Evolutionary conservation across 2,888 invertebrate species (phyloP).

Genomic region (Nesidiocoris tenuis): DNA sequence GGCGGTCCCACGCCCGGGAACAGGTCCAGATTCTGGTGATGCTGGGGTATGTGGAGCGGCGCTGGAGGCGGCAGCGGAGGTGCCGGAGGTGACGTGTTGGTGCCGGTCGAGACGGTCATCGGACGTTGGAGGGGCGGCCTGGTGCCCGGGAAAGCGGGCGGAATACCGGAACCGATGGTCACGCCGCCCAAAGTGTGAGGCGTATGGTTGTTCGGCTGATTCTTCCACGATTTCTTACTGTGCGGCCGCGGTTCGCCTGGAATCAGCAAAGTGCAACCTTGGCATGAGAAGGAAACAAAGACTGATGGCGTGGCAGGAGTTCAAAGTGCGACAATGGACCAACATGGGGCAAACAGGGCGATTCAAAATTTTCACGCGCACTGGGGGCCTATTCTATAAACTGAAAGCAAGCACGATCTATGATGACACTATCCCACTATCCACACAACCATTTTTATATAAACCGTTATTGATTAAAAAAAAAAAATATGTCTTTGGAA

Average conservation of each 20-base stretch:
- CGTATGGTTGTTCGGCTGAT: conserved; percentile 4
- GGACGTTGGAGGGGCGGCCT: conserved; percentile 32
- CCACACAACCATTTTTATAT: too few species aligned
- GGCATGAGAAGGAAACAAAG: too few species aligned
- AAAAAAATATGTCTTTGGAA: too few species aligned
- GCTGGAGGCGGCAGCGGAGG: conserved; percentile 30
- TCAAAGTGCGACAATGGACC: too few species aligned
- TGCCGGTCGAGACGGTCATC: conserved; percentile 36
- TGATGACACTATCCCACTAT: too few species aligned
- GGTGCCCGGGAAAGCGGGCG: conserved; percentile 29
- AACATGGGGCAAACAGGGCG: too few species aligned
- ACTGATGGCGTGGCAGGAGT: too few species aligned
- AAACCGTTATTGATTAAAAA: too few species aligned
- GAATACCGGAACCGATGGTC: conserved; percentile 28
- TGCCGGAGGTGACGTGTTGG: conserved; percentile 33
- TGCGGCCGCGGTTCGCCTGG: conserved; percentile 33
- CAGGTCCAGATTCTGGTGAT: conserved; percentile 34
- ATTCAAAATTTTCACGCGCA: too few species aligned
- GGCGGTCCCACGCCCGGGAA: conserved; percentile 34
- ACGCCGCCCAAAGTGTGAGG: conserved; percentile 24
- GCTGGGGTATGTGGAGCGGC: conserved; percentile 35
- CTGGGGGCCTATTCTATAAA: too few species aligned
- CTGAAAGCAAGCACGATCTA: too few species aligned
- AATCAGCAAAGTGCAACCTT: too few species aligned
- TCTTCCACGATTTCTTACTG: conserved; percentile 32